phyloP scores from a whole-genome alignment of 1,140 invertebrate species.

The Anastrepha obliqua region DNA sequence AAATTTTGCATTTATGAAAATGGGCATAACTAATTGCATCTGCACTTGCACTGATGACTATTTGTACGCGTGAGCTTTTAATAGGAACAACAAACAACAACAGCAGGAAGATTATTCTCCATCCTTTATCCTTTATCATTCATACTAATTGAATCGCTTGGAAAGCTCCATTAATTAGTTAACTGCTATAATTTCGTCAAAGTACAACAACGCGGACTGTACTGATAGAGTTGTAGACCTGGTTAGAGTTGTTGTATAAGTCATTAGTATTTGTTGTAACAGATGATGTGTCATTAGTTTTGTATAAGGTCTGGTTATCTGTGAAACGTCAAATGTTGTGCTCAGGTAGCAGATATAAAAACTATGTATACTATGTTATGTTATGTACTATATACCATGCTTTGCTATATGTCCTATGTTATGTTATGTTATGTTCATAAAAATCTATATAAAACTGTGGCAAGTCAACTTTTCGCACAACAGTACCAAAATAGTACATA shows the following conservation, averaged over 20 bases:
- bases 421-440: no score
- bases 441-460: no score
- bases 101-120: neutral
- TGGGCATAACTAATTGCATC: constrained; percentile 36
- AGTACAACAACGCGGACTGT: neutral
- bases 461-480: no score
- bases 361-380: no score
- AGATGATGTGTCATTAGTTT: neutral
- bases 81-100: constrained; percentile 8
- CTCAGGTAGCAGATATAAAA: no score
- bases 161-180: constrained; percentile 39
- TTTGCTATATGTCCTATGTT: no score
- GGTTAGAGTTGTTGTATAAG: neutral
- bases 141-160: constrained; percentile 49
- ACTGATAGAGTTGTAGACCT: neutral
- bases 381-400: no score
- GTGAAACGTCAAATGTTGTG: no score
- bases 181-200: neutral
- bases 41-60: constrained; percentile 14
- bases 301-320: neutral
- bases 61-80: neutral
- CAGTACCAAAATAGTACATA: no score
- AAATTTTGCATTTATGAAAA: constrained; percentile 35
- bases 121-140: constrained; percentile 17
- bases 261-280: constrained; percentile 4